These are phyloP conservation scores for Xiphophorus maculatus DNA, from an alignment of 2,113 vertebrate species.

Conservation along the genomic window DNA sequence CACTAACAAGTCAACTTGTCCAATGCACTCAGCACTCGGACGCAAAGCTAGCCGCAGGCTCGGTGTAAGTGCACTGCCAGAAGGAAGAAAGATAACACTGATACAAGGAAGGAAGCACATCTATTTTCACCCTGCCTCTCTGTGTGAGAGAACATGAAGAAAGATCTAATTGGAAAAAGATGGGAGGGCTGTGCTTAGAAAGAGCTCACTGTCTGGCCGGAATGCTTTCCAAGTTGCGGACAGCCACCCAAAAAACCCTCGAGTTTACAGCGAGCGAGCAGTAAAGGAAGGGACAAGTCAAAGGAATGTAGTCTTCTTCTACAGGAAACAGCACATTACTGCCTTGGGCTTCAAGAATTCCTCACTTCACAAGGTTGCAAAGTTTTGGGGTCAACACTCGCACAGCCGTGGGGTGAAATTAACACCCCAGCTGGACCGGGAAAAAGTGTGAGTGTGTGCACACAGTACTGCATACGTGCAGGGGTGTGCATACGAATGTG, in stretches of 20 bases:
- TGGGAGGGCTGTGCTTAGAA: conserved; percentile 10
- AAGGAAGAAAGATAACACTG: conserved; percentile 12
- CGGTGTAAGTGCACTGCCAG: conserved; percentile 5
- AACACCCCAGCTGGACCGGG: conserved; percentile 77
- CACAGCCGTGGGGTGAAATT: conserved; percentile 78
- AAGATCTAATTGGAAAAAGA: conserved; percentile 8
- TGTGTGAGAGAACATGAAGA: neutral
- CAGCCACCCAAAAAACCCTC: conserved; percentile 66
- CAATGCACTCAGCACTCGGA: conserved; percentile 46
- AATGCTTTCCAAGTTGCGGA: conserved; percentile 49
- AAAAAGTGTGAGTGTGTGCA: conserved; percentile 51
- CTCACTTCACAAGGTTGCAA: conserved; percentile 77
- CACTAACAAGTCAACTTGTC: conserved; percentile 69
- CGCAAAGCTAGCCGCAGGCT: conserved; percentile 20
- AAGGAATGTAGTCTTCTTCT: conserved; percentile 69
- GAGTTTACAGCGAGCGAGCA: conserved; percentile 57
- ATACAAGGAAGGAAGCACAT: conserved; percentile 10
- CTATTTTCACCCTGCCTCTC: conserved; percentile 8
- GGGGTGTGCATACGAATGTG: conserved; percentile 27
- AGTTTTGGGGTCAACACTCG: conserved; percentile 79
- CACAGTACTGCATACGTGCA: conserved; percentile 14
- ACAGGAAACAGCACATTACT: conserved; percentile 79
- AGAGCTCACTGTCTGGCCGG: conserved; percentile 37
- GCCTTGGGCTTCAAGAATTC: conserved; percentile 74
- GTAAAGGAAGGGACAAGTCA: conserved; percentile 63